Evolutionary conservation across 2,888 invertebrate species (phyloP).

Genomic region (Neocrepidodera transversa): DNA sequence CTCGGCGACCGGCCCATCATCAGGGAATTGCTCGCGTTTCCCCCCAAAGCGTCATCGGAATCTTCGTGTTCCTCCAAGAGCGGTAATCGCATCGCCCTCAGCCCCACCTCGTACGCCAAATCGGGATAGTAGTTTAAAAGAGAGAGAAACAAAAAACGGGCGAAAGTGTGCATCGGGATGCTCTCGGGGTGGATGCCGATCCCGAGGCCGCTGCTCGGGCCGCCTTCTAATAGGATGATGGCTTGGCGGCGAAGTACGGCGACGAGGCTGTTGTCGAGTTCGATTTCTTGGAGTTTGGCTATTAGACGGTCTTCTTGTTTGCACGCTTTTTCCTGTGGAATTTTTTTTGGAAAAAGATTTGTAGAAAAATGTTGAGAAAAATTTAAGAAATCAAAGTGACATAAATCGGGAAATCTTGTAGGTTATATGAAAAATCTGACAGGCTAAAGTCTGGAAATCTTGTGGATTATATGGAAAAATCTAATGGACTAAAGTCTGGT

Average conservation of each 20-base stretch:
- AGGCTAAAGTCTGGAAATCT: too few species aligned
- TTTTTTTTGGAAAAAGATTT: too few species aligned
- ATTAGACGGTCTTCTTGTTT: slow-evolving; percentile 82
- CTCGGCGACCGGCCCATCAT: slow-evolving; percentile 70
- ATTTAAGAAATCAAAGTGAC: too few species aligned
- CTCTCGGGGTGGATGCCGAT: slow-evolving; percentile 80
- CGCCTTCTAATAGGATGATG: slow-evolving; percentile 75
- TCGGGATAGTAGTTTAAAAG: slow-evolving; percentile 78
- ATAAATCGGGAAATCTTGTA: too few species aligned
- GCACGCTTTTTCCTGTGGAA: slow-evolving; percentile 68
- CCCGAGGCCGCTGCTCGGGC: slow-evolving; percentile 78
- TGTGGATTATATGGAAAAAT: too few species aligned
- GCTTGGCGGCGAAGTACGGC: slow-evolving; percentile 75
- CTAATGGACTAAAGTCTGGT: too few species aligned
- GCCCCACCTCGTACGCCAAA: slow-evolving; percentile 79
- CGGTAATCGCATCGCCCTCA: slow-evolving; percentile 80
- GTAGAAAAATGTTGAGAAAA: too few species aligned
- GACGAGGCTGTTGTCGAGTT: slow-evolving; percentile 74
- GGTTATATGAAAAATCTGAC: too few species aligned
- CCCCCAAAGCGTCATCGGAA: slow-evolving; percentile 65
- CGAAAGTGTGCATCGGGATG: slow-evolving; percentile 86
- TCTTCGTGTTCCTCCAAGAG: slow-evolving; percentile 78
- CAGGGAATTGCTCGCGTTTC: slow-evolving; percentile 59
- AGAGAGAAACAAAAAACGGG: slow-evolving; percentile 79
- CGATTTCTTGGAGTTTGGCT: slow-evolving; percentile 76